Conservation (phyloP, 2,888 invertebrate genomes). For the Nephrotoma guestfalica region DNA sequence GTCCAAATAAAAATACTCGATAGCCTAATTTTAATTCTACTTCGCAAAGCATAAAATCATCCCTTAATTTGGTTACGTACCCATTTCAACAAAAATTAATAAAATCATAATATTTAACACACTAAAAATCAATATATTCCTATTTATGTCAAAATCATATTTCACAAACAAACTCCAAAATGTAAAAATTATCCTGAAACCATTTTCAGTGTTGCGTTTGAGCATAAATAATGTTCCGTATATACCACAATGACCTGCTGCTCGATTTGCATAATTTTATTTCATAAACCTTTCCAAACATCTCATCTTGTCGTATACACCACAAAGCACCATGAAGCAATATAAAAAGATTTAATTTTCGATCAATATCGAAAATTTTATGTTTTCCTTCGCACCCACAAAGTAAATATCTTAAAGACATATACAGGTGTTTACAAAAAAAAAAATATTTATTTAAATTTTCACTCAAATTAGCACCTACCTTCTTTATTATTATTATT, state of each 20-base stretch:
- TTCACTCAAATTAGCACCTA: not conserved
- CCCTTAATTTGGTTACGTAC: too few relatives aligned
- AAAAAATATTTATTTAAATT: not conserved
- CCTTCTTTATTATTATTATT: not conserved
- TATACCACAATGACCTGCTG: not conserved
- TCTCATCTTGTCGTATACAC: not conserved
- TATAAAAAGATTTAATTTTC: not conserved
- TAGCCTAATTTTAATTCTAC: too few relatives aligned
- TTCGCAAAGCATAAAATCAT: too few relatives aligned
- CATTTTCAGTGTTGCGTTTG: too few relatives aligned
- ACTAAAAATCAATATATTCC: too few relatives aligned
- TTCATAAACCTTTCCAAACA: not conserved
- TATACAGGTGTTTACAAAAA: not conserved
- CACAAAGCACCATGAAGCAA: not conserved
- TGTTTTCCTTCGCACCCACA: not conserved
- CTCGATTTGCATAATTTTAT: not conserved
- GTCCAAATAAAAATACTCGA: too few relatives aligned
- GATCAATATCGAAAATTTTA: not conserved
- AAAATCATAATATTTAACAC: too few relatives aligned
- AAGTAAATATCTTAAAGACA: not conserved
- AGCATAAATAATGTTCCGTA: too few relatives aligned
- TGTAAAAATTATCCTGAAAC: too few relatives aligned
- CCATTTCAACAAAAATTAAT: too few relatives aligned
- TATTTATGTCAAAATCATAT: too few relatives aligned
- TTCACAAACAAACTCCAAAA: too few relatives aligned